Evolutionary conservation across 1,140 invertebrate genomes (phyloP), one percentile per base, ranked within the genome.

Genomic region (Musca domestica): DNA sequence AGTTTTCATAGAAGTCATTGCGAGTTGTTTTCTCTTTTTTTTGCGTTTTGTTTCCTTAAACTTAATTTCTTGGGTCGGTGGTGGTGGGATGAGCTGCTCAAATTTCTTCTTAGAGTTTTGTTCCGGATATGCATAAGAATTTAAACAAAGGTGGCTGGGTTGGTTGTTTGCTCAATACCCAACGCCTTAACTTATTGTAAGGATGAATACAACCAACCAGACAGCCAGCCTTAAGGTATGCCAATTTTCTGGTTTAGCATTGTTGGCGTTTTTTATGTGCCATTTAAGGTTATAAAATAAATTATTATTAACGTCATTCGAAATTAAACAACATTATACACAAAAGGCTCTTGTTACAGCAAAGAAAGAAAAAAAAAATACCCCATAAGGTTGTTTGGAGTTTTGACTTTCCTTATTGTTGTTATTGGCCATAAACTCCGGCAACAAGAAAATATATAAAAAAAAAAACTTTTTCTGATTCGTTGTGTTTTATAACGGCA

Each of bases 281-380:
- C 74, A 77, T 79, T 76, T 75, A 74, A 74, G 77, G 77, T 75
- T 76, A 80, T 80, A 80, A 80, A 80, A 74, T 74, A 79, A 80
- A 80, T 80, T 79, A 80, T 79, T 80, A 80, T 80, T 80, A 77
- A 72, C 75, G 77, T 74, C 74, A 79, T 63, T 49, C 19, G n/a
- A 48, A 48, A 48, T 19, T 49, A 47, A 61, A 47, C 25, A 47
- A 56, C 22, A 49, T 46, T 47, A 17, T 66, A 17, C 2, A 51
- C 49, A 54, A 27, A 22, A 10, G 14, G 22, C 15, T 47, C 15
- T 41, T 30, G 22, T 56, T 61, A 61, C 30, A 30, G 12, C 30
- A 56, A 20, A 27, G 12, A 49, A 49, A 49, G 15, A 17, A 49
- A 49, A 4, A 6, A 49, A n/a, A n/a, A n/a, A n/a, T n/a, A 41